These are phyloP conservation scores for Dascillus cervinus DNA, from an alignment of 2,888 invertebrate species.

Conservation along the genomic window DNA sequence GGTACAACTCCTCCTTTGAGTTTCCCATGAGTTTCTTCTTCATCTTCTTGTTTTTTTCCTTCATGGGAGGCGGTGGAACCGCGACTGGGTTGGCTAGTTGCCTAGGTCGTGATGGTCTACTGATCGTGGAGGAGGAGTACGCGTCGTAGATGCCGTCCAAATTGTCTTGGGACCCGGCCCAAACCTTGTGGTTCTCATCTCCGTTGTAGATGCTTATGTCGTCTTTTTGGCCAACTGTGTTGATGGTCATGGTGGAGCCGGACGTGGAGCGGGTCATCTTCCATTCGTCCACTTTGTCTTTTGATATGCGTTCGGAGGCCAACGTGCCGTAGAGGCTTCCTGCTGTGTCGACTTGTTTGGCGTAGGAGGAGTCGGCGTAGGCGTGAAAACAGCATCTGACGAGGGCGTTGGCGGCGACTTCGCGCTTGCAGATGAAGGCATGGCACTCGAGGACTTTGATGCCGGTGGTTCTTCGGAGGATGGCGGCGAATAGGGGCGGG, in stretches of 20 bases:
- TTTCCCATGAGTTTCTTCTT: conserved; percentile 51
- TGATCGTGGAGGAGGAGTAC: conserved; percentile 49
- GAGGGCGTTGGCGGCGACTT: conserved; percentile 94
- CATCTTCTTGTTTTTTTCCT: conserved; percentile 56
- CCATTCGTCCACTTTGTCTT: conserved; percentile 51
- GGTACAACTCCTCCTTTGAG: conserved; percentile 52
- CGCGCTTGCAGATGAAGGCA: conserved; percentile 94
- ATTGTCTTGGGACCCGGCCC: conserved; percentile 75
- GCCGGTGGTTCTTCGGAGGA: conserved; percentile 88
- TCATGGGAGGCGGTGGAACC: conserved; percentile 73
- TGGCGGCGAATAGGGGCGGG: conserved; percentile 95
- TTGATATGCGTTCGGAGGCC: conserved; percentile 35
- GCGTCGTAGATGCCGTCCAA: conserved; percentile 67
- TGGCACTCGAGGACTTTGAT: conserved; percentile 98
- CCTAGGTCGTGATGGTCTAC: conserved; percentile 66
- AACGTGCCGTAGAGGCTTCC: conserved; percentile 40
- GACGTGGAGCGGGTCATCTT: conserved; percentile 45
- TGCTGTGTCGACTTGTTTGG: conserved; percentile 66
- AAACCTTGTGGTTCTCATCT: conserved; percentile 90
- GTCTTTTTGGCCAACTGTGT: conserved; percentile 58
- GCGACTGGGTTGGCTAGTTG: conserved; percentile 73
- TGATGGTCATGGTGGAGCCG: conserved; percentile 54
- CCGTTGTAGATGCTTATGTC: conserved; percentile 82
- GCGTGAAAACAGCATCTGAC: conserved; percentile 97
- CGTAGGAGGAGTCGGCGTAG: conserved; percentile 92